These are phyloP conservation scores for Agriopis marginaria DNA, from an alignment of 2,888 invertebrate species.

Conservation along the genomic window DNA sequence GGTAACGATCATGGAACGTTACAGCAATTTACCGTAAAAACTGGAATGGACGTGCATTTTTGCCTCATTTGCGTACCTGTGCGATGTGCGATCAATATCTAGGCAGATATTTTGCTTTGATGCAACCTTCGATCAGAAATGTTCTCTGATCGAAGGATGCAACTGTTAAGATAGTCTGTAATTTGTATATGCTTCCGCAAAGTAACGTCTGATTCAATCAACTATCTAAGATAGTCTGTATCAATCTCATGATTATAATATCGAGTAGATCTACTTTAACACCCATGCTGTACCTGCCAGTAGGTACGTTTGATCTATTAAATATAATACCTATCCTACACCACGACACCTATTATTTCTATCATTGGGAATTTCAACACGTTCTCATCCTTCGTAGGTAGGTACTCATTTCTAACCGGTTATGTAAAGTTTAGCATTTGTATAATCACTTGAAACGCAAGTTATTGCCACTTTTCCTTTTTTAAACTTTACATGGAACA, in stretches of 20 bases:
- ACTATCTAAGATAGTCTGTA: background rate
- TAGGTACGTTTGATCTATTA: too few relatives aligned
- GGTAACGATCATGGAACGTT: too few relatives aligned
- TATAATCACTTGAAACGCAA: background rate
- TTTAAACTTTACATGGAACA: background rate
- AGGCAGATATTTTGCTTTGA: slow-evolving; percentile 27
- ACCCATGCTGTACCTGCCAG: too few relatives aligned
- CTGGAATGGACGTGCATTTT: slow-evolving; percentile 32
- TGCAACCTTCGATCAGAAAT: too few relatives aligned
- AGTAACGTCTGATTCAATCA: too few relatives aligned
- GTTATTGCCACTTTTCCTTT: background rate
- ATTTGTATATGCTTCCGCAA: too few relatives aligned
- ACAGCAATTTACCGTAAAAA: slow-evolving; percentile 29
- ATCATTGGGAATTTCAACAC: too few relatives aligned
- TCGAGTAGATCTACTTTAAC: background rate
- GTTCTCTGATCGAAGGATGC: too few relatives aligned
- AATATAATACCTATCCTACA: too few relatives aligned
- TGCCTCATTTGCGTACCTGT: slow-evolving; percentile 38
- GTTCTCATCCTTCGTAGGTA: background rate
- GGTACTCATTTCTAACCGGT: slow-evolving; percentile 5
- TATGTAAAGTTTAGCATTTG: slow-evolving; percentile 3
- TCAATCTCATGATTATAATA: background rate
- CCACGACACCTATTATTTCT: too few relatives aligned
- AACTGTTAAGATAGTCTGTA: too few relatives aligned
- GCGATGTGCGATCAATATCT: slow-evolving; percentile 26